Evolutionary conservation across 2,888 invertebrate species (phyloP), one percentile per base, ranked within the genome.

Genomic region (Mimumesa dahlbomi): DNA sequence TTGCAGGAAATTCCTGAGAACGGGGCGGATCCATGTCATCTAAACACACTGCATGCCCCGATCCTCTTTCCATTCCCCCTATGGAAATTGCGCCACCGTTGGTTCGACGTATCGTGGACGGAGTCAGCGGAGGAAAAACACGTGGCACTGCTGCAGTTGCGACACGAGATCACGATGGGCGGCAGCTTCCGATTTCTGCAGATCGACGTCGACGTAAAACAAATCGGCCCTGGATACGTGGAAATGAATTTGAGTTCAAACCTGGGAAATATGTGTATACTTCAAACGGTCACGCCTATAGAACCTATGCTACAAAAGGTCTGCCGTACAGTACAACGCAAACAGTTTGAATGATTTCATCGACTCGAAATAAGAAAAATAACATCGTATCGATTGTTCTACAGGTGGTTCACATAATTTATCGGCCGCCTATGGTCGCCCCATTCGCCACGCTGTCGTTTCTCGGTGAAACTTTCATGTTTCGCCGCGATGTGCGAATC

Each of bases 1-100:
- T n/a, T n/a, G n/a, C 90, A 96, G 95, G 97, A 97, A 82, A 95
- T 97, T 36, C 96, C 97, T 0, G 97, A 97, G 86, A 97, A 97
- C 82, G 97, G 96, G 0, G 95, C 96, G 0, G 97, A 97, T 83
- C 91, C 95, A 0, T 94, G 95, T 0, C 97, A 97, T 85, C 91
- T 97, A 18, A 92, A 92, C 54, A 93, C 94, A 0, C 92, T 97
- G 0, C 97, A 97, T 79, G 92, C 93, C 0, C 91, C 93, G 0
- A 87, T 90, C 0, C 87, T 93, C 59, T 72, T 85, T 2, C 21
- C 86, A 1, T 72, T 72, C 1, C 53, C 75, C 0, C 42, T 67
- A 2, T 73, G 77, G 40, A 36, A 87, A 2, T 77, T 82, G 1
- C 79, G 81, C 7, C 89, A 89, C 48, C 73, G 80, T 63, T 94